These are phyloP conservation scores for Platycheirus rosarum DNA, from an alignment of 2,888 invertebrate genomes.

Conservation along the genomic window DNA sequence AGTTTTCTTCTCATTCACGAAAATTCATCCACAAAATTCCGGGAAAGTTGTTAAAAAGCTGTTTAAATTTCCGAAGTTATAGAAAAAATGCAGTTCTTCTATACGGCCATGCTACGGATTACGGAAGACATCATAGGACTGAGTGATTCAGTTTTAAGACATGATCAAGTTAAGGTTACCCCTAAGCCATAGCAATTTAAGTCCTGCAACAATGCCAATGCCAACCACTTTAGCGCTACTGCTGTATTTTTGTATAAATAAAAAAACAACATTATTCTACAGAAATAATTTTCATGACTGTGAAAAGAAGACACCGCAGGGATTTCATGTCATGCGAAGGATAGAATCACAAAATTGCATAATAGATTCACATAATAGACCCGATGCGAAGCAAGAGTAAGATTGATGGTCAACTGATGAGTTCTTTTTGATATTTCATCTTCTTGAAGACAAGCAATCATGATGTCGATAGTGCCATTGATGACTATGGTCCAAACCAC, in stretches of 20 bases:
- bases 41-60: too few species aligned
- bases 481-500: conserved; percentile 42
- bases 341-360: conserved; percentile 60
- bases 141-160: too few species aligned
- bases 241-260: too few species aligned
- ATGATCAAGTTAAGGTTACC: too few species aligned
- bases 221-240: background rate
- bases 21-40: too few species aligned
- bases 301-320: conserved; percentile 43
- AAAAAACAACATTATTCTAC: background rate
- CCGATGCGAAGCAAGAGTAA: conserved; percentile 27
- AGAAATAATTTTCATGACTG: conserved; percentile 48
- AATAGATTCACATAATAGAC: conserved; percentile 52
- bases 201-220: too few species aligned
- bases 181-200: too few species aligned
- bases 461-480: conserved; percentile 59
- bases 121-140: too few species aligned
- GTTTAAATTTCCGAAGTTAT: too few species aligned
- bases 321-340: conserved; percentile 38
- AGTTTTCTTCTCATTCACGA: too few species aligned
- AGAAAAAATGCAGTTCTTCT: too few species aligned
- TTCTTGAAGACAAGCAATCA: conserved; percentile 44
- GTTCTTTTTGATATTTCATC: conserved; percentile 55
- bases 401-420: conserved; percentile 61
- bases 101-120: too few species aligned